phyloP scores from a whole-genome alignment of 2,113 vertebrate species.

The Engraulis encrasicolus region DNA sequence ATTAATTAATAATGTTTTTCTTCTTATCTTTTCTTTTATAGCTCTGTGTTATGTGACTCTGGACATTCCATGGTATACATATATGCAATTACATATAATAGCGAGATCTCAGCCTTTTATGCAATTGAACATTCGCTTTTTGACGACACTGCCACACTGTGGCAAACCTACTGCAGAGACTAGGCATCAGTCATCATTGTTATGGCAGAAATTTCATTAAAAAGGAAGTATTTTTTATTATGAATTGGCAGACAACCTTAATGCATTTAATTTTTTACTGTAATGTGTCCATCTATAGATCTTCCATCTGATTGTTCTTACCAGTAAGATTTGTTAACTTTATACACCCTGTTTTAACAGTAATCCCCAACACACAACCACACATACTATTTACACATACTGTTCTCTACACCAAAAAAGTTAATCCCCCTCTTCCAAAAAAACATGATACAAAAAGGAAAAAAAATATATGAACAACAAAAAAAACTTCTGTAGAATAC shows the following conservation, averaged over 20 bases:
- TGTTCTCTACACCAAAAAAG: neutral
- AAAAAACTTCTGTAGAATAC: neutral
- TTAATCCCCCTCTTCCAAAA: neutral
- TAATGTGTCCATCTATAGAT: slow-evolving; percentile 1
- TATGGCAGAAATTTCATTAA: slow-evolving; percentile 3
- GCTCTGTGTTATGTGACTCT: slow-evolving; percentile 1
- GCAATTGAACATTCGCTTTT: slow-evolving; percentile 14
- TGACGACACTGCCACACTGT: slow-evolving; percentile 17
- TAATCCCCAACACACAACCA: slow-evolving; percentile 5
- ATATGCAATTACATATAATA: neutral
- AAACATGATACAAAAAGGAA: neutral
- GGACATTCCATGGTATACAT: slow-evolving; percentile 3
- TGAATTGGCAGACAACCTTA: slow-evolving; percentile 18
- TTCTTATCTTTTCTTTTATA: neutral
- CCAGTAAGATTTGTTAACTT: slow-evolving; percentile 15
- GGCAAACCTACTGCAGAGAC: slow-evolving; percentile 8
- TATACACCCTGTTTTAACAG: slow-evolving; percentile 16
- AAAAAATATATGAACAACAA: slow-evolving; percentile 12
- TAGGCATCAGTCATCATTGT: slow-evolving; percentile 1
- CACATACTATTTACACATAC: neutral
- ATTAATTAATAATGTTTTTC: neutral
- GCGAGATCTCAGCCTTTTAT: slow-evolving; percentile 8
- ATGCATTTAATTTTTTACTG: neutral
- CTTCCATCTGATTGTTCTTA: slow-evolving; percentile 5
- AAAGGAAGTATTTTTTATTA: slow-evolving; percentile 7